These are phyloP conservation scores for Carassius carassius DNA, from an alignment of 2,113 vertebrate genomes.

Conservation along the genomic window DNA sequence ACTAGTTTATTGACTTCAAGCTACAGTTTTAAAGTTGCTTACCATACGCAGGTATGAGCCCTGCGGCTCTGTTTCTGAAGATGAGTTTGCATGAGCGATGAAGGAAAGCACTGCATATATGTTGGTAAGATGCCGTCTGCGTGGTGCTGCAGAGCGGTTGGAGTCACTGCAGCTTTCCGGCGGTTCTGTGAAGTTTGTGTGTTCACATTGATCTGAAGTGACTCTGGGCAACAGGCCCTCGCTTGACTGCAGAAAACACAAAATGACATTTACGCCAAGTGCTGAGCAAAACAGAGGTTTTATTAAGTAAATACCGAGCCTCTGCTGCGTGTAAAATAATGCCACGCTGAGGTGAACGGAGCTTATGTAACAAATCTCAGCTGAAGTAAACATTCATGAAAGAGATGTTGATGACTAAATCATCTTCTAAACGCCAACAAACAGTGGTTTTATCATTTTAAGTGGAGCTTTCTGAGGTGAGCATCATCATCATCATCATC, in stretches of 20 bases:
- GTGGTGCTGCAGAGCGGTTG: neutral
- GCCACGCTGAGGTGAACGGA: neutral
- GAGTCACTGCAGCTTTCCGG: slow-evolving; percentile 23
- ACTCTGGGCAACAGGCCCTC: slow-evolving; percentile 36
- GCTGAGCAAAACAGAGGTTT: slow-evolving; percentile 11
- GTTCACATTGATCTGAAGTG: slow-evolving; percentile 38
- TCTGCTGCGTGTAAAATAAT: slow-evolving; percentile 18
- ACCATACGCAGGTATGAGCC: neutral
- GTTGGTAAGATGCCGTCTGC: neutral
- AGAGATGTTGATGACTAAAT: neutral
- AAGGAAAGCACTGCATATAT: neutral
- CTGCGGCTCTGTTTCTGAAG: neutral
- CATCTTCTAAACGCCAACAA: neutral
- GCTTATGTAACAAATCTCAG: slow-evolving; percentile 11
- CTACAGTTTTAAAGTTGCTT: neutral
- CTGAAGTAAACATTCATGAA: neutral
- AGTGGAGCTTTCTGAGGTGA: neutral
- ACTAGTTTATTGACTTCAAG: slow-evolving; percentile 1
- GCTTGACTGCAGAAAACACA: slow-evolving; percentile 31
- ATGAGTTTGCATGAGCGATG: neutral
- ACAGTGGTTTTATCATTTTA: neutral
- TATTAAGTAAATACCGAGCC: slow-evolving; percentile 32
- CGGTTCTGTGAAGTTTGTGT: neutral
- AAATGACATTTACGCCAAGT: slow-evolving; percentile 28
- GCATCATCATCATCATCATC: neutral